Evolutionary conservation across 64 coral and sea anemone species (phyloP).

Genomic region (Pachyseris speciosa): DNA sequence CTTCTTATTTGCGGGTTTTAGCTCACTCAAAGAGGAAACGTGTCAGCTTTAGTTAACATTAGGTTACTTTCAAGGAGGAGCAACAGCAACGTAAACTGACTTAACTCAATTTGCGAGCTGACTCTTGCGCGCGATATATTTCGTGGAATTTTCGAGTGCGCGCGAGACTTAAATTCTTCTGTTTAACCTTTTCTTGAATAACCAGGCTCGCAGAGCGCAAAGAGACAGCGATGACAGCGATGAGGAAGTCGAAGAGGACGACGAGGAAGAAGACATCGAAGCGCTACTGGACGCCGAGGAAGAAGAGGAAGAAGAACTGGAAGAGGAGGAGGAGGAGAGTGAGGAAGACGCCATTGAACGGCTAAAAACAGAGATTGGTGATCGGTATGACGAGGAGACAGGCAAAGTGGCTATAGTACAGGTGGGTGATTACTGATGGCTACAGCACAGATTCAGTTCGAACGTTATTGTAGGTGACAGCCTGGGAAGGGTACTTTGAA

Average conservation of each 20-base stretch:
- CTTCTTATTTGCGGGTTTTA: too few species aligned
- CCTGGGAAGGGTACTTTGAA: too few species aligned
- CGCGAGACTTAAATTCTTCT: too few species aligned
- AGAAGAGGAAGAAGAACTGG: constrained; percentile 81
- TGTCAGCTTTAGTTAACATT: too few species aligned
- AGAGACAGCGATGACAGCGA: constrained; percentile 89
- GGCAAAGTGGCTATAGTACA: constrained; percentile 64
- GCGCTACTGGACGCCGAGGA: constrained; percentile 72
- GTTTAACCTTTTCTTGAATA: background rate
- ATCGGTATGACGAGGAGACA: constrained; percentile 87
- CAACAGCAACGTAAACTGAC: too few species aligned
- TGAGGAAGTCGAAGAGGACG: constrained; percentile 75
- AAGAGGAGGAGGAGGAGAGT: constrained; percentile 91
- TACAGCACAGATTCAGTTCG: too few species aligned
- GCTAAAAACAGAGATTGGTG: constrained; percentile 92
- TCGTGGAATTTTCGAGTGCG: too few species aligned
- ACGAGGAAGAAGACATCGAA: constrained; percentile 74
- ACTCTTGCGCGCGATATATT: too few species aligned
- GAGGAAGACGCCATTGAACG: constrained; percentile 92
- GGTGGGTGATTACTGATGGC: constrained; percentile 17
- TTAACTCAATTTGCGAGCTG: too few species aligned
- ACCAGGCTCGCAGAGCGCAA: constrained; percentile 70
- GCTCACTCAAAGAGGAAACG: too few species aligned
- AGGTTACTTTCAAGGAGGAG: too few species aligned
- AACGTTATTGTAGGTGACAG: too few species aligned